Conservation (phyloP, 2,888 invertebrate genomes). For the Epistrophella euchroma region DNA sequence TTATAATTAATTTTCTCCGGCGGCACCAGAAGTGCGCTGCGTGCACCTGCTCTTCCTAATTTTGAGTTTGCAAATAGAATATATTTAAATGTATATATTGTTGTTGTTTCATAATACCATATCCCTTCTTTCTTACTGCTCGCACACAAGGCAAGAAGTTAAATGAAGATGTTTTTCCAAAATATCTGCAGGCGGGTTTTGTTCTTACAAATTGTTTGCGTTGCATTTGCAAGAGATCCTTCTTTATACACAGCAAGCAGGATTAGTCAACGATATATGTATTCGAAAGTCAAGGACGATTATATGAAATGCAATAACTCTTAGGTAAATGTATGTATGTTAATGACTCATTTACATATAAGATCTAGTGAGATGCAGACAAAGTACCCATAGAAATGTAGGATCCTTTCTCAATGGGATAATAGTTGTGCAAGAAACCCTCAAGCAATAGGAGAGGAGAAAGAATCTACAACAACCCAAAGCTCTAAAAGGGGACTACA, state of each 20-base stretch:
- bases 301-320: constrained; percentile 69
- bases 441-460: neutral
- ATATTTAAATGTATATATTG: constrained; percentile 26
- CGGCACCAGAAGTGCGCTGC: constrained; percentile 31
- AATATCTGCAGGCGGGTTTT: constrained; percentile 49
- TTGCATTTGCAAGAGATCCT: constrained; percentile 24
- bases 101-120: constrained; percentile 8
- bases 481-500: constrained; percentile 18
- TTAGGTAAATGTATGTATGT: constrained; percentile 68
- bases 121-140: neutral
- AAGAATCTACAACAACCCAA: constrained; percentile 6
- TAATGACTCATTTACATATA: constrained; percentile 58
- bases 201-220: constrained; percentile 44
- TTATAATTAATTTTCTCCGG: constrained; percentile 67
- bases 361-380: constrained; percentile 41
- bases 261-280: constrained; percentile 37
- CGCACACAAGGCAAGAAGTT: constrained; percentile 40
- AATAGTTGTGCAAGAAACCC: constrained; percentile 31
- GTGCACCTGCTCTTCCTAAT: constrained; percentile 52
- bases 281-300: constrained; percentile 59
- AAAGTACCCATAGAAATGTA: constrained; percentile 2
- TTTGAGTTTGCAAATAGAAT: constrained; percentile 1
- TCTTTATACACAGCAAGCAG: constrained; percentile 1
- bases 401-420: constrained; percentile 32
- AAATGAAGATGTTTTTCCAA: constrained; percentile 63